These are phyloP conservation scores for Lottia gigantea DNA, from an alignment of 2,888 invertebrate genomes.

Conservation along the genomic window DNA sequence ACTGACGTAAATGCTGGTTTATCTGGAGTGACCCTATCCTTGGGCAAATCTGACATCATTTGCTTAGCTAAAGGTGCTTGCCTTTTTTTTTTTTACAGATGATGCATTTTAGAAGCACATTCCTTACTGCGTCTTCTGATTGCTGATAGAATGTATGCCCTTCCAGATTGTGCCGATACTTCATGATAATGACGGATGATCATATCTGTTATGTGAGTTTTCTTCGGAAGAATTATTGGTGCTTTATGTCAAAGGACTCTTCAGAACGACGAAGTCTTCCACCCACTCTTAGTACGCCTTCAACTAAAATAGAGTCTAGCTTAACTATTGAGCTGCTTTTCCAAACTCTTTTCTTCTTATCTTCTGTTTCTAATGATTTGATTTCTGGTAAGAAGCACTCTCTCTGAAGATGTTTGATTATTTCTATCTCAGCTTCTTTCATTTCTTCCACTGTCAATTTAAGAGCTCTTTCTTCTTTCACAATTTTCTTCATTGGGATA, in stretches of 20 bases:
- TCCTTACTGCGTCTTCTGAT: too few species aligned
- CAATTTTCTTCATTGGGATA: background rate
- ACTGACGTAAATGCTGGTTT: conserved; percentile 20
- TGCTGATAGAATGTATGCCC: too few species aligned
- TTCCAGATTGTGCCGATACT: background rate
- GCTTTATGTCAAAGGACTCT: conserved; percentile 3
- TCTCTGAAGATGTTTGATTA: background rate
- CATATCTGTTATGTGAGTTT: background rate
- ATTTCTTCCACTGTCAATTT: background rate
- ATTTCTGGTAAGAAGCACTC: background rate
- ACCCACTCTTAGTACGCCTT: background rate
- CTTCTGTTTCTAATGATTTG: background rate
- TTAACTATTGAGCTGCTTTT: background rate
- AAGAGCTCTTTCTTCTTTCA: background rate
- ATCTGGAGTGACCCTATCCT: background rate
- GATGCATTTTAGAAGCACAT: background rate
- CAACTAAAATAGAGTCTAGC: background rate
- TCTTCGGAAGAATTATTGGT: conserved; percentile 16
- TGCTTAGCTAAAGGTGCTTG: background rate
- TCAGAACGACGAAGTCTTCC: background rate
- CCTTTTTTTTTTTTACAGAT: background rate
- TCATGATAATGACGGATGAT: conserved; percentile 13
- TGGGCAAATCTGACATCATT: conserved; percentile 1
- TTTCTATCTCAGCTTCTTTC: background rate
- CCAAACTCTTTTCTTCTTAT: background rate